Conservation (phyloP, 2,888 invertebrate genomes). For the Melitaea athalia region DNA sequence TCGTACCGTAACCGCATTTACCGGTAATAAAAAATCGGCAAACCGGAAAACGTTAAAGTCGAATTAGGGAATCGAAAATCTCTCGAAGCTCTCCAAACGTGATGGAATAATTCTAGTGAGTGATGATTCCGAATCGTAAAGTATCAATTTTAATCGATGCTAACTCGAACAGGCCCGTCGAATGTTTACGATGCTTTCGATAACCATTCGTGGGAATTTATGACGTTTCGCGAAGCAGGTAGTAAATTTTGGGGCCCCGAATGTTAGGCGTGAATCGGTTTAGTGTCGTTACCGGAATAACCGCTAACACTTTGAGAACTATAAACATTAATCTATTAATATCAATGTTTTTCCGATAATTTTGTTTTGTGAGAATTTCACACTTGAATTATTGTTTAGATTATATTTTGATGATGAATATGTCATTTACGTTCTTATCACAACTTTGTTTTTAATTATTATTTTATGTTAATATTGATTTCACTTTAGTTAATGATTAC, state of each 20-base stretch:
- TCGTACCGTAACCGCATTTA: constrained; percentile 1
- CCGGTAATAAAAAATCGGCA: constrained; percentile 3
- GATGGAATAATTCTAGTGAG: not conserved
- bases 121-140: constrained; percentile 6
- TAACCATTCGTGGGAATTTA: constrained; percentile 40
- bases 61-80: not conserved
- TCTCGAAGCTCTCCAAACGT: not conserved
- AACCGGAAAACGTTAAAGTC: not conserved
- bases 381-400: no score
- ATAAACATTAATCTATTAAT: constrained; percentile 24
- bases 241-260: constrained; percentile 35
- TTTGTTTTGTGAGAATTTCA: not conserved
- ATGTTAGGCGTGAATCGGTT: constrained; percentile 37
- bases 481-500: no score
- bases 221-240: constrained; percentile 37
- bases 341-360: constrained; percentile 1
- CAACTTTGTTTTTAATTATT: no score
- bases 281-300: constrained; percentile 28
- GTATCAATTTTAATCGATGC: constrained; percentile 12
- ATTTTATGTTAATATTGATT: no score
- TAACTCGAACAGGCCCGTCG: constrained; percentile 18
- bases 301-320: constrained; percentile 8
- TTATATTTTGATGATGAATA: not conserved
- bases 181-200: constrained; percentile 40
- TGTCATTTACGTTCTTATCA: no score